Percentiles rank a stretch among this genome's conserved stretches.
These are phyloP conservation scores for Nasonia longicornis DNA, from an alignment of 1,140 invertebrate genomes.

Conservation along the genomic window DNA sequence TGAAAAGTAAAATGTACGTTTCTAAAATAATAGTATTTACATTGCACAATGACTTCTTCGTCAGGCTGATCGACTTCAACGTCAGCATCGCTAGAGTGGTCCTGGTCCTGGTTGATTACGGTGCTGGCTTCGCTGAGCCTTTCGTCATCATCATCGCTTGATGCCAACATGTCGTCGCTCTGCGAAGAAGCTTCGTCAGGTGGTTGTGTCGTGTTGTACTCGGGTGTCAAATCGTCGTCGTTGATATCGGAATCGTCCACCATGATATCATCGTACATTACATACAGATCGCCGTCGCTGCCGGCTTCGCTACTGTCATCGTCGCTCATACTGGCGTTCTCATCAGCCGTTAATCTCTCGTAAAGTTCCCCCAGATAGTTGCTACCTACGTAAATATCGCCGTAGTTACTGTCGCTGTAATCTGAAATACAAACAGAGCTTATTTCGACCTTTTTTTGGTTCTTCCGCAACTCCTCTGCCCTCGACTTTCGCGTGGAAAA, in stretches of 20 bases:
- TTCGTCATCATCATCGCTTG: slow-evolving; percentile 9
- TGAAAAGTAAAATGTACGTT: background rate
- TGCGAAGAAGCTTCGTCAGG: background rate
- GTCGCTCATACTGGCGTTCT: background rate
- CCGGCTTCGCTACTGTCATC: background rate
- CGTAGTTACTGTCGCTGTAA: background rate
- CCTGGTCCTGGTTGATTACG: background rate
- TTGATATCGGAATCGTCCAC: background rate
- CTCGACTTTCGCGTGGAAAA: background rate
- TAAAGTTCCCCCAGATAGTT: background rate
- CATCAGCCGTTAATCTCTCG: background rate
- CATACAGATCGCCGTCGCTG: background rate
- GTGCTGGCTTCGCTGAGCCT: slow-evolving; percentile 31
- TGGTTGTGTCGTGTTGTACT: background rate
- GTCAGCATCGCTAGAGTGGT: slow-evolving; percentile 20
- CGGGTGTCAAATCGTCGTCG: background rate
- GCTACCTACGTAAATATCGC: background rate
- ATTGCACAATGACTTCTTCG: slow-evolving; percentile 32
- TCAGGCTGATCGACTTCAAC: slow-evolving; percentile 3
- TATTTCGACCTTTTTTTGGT: background rate
- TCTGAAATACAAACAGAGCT: background rate
- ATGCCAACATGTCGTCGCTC: slow-evolving; percentile 10
- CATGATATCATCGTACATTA: background rate
- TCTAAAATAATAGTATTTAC: slow-evolving; percentile 13
- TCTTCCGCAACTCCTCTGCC: too few relatives aligned